Conservation (phyloP, 2,113 vertebrate species). For the Sterrhoptilus dennistouni region DNA sequence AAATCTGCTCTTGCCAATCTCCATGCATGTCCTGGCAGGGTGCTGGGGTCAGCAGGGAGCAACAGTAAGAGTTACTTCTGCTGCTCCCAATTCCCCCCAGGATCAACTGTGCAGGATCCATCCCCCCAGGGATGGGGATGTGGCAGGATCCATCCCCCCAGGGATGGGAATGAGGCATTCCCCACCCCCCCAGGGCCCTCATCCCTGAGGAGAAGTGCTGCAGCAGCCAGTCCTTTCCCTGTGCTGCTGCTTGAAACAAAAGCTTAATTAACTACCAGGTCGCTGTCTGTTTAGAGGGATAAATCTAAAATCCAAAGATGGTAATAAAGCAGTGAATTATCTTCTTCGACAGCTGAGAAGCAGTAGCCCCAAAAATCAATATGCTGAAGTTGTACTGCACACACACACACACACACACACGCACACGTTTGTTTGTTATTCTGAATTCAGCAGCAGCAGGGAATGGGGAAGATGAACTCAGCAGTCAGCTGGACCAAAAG, state of each 20-base stretch:
- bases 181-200: not conserved
- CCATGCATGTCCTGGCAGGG: not conserved
- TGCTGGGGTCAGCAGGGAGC: not conserved
- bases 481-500: not conserved
- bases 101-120: rapidly evolving
- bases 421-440: not conserved
- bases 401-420: not conserved
- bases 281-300: conserved; percentile 51
- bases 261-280: conserved; percentile 60
- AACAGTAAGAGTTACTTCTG: not conserved
- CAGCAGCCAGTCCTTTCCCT: not conserved
- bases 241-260: conserved; percentile 16
- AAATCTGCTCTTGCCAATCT: not conserved
- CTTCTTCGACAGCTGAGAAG: not conserved
- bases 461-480: not conserved
- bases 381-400: not conserved
- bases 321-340: conserved; percentile 58
- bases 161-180: rapidly evolving
- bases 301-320: conserved; percentile 35
- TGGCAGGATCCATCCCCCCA: not conserved
- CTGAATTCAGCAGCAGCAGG: not conserved
- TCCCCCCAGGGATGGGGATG: rapidly evolving
- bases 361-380: conserved; percentile 38
- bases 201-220: not conserved
- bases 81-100: not conserved